phyloP scores from a whole-genome alignment of 2,113 vertebrate species.

The Quiscalus mexicanus region DNA sequence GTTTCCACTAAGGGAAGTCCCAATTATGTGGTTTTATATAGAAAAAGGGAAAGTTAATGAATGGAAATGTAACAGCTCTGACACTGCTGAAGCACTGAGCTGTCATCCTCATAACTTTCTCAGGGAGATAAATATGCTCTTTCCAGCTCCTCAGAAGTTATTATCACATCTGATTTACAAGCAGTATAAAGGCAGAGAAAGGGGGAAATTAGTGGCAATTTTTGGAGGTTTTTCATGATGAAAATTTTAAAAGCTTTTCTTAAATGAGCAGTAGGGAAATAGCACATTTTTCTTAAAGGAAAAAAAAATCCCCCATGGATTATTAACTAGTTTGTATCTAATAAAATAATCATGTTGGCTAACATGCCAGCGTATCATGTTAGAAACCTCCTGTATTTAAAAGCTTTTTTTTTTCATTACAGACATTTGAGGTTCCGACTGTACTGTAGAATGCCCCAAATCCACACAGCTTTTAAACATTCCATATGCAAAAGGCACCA shows the following conservation, averaged over 20 bases:
- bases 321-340: not conserved
- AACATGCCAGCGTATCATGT: not conserved
- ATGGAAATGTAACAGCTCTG: constrained; percentile 57
- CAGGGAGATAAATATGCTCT: constrained; percentile 50
- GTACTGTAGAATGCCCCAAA: not conserved
- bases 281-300: not conserved
- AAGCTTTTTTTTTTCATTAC: not conserved
- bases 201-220: not conserved
- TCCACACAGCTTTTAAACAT: not conserved
- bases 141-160: constrained; percentile 41
- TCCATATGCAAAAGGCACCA: not conserved
- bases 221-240: not conserved
- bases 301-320: not conserved
- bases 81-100: constrained; percentile 11
- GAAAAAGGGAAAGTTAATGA: constrained; percentile 57
- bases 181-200: not conserved
- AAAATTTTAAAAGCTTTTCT: constrained; percentile 8
- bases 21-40: constrained; percentile 55
- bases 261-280: not conserved
- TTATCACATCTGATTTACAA: constrained; percentile 53
- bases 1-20: constrained; percentile 61
- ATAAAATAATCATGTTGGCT: not conserved
- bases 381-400: not conserved
- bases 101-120: constrained; percentile 50
- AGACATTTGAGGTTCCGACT: not conserved